These are phyloP conservation scores for Plagiodera versicolora DNA, from an alignment of 2,888 invertebrate genomes.

Conservation along the genomic window DNA sequence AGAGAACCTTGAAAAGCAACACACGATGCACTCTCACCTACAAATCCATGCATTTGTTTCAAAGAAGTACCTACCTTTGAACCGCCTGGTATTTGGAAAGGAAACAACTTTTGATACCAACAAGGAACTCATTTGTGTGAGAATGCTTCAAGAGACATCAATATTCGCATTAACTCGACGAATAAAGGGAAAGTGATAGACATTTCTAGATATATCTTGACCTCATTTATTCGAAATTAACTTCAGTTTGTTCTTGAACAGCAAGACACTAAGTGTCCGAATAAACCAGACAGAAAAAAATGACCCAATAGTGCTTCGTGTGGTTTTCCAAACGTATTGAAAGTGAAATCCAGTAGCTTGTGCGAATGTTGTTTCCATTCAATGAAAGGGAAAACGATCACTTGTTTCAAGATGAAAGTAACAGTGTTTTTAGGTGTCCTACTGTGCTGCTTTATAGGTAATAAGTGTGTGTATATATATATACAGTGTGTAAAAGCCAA, in stretches of 20 bases:
- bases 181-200: constrained; percentile 32
- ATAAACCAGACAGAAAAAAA: constrained; percentile 14
- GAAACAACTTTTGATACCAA: constrained; percentile 25
- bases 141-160: constrained; percentile 11
- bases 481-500: too few relatives aligned
- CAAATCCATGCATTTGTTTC: background rate
- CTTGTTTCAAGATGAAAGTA: constrained; percentile 29
- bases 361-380: background rate
- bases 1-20: background rate
- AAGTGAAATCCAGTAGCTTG: constrained; percentile 23
- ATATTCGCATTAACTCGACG: constrained; percentile 24
- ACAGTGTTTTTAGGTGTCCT: constrained; percentile 25
- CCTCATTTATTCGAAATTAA: constrained; percentile 27
- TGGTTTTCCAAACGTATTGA: constrained; percentile 15
- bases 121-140: background rate
- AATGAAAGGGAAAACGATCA: constrained; percentile 11
- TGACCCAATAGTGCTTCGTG: constrained; percentile 11
- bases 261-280: constrained; percentile 9
- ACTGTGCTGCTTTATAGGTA: constrained; percentile 30
- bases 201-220: constrained; percentile 23
- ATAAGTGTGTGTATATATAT: background rate
- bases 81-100: constrained; percentile 15
- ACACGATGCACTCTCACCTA: background rate
- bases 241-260: constrained; percentile 24
- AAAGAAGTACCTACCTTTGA: constrained; percentile 9